Percentiles rank a stretch among this genome's conserved stretches.
phyloP scores from a whole-genome alignment of 2,113 vertebrate species.

The Gavialis gangeticus region DNA sequence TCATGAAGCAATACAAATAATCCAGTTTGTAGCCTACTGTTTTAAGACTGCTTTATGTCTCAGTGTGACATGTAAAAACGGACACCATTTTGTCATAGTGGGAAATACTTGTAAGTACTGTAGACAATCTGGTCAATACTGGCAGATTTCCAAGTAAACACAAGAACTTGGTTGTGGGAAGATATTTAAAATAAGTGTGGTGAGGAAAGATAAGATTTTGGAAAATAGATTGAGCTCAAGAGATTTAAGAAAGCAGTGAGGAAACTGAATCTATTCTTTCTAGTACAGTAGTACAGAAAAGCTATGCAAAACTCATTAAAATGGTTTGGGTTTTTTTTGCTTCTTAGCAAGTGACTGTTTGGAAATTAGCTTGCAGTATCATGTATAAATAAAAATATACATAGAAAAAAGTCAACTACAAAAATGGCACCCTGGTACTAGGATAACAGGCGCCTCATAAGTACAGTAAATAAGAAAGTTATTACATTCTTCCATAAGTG shows the following conservation, averaged over 20 bases:
- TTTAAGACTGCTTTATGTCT: conserved; percentile 23
- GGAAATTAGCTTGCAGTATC: neutral
- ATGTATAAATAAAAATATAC: neutral
- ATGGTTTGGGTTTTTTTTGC: neutral
- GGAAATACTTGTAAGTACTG: neutral
- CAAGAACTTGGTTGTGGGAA: neutral
- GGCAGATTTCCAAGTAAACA: neutral
- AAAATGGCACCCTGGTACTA: neutral
- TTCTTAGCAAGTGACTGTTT: neutral
- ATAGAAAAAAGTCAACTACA: neutral
- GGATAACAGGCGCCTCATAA: neutral
- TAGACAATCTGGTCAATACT: neutral
- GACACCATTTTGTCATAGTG: neutral
- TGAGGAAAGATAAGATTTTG: neutral
- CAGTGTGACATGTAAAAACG: conserved; percentile 5
- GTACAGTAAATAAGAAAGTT: neutral
- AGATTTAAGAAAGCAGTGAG: neutral
- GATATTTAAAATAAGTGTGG: neutral
- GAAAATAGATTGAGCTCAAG: neutral
- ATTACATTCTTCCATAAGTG: neutral
- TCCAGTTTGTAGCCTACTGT: neutral
- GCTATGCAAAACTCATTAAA: neutral
- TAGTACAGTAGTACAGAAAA: neutral
- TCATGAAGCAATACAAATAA: conserved; percentile 5
- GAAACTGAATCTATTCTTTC: neutral